Evolutionary conservation across 2,797 vertebrate genomes (phyloP).

Genomic region (Cetoscarus ocellatus): DNA sequence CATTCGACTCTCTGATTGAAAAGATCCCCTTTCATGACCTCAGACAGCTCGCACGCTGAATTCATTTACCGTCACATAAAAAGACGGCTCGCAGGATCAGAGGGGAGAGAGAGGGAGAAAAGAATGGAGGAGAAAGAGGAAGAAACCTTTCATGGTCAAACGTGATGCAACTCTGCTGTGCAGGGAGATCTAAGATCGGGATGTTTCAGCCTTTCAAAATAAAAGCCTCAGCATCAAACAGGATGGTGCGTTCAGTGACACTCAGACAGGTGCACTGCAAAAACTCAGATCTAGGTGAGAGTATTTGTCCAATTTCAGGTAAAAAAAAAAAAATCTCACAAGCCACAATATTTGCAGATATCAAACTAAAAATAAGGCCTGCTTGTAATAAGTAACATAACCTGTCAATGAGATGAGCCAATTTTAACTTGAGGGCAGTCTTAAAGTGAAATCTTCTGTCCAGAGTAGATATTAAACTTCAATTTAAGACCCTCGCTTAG

Average conservation of each 20-base stretch:
- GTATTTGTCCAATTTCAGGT: no score
- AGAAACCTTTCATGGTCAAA: constrained; percentile 58
- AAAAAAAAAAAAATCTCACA: no score
- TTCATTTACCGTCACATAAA: constrained; percentile 70
- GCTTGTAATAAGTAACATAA: no score
- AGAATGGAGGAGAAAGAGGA: constrained; percentile 50
- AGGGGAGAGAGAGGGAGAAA: constrained; percentile 50
- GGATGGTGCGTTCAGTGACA: constrained; percentile 16
- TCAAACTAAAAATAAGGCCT: no score
- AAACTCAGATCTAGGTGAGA: no score
- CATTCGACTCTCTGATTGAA: constrained; percentile 70
- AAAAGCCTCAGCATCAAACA: constrained; percentile 37
- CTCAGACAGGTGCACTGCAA: constrained; percentile 12
- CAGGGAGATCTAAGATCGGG: constrained; percentile 4
- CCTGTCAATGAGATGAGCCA: no score
- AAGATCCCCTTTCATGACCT: constrained; percentile 72
- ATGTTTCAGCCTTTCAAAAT: constrained; percentile 15
- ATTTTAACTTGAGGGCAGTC: no score
- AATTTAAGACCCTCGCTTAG: no score
- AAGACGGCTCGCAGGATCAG: constrained; percentile 66
- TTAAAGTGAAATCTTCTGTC: no score
- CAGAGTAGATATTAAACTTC: no score
- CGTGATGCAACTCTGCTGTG: constrained; percentile 10
- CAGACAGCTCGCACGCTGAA: constrained; percentile 59
- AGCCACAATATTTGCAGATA: no score